Conservation (phyloP, 2,113 vertebrate genomes). For the Microcebus murinus region DNA sequence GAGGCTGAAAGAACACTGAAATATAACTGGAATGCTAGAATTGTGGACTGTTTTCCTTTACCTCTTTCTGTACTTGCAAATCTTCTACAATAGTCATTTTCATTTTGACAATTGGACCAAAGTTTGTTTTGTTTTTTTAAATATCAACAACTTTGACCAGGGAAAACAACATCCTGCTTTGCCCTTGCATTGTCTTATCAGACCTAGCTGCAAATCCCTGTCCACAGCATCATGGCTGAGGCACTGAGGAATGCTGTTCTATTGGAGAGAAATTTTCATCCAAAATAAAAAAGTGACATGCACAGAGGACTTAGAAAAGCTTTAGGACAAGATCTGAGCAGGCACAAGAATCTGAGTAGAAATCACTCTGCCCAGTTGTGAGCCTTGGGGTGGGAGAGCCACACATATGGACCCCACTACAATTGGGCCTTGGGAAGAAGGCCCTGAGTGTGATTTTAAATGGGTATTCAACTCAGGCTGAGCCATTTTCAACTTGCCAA, state of each 20-base stretch:
- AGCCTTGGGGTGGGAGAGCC: not conserved
- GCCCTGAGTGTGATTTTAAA: not conserved
- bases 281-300: not conserved
- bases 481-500: not conserved
- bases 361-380: not conserved
- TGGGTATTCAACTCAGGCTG: not conserved
- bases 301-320: not conserved
- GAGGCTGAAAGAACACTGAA: not conserved
- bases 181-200: not conserved
- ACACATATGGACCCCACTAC: not conserved
- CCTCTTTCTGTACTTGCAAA: not conserved
- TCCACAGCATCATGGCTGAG: fast-evolving
- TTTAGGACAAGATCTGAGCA: not conserved
- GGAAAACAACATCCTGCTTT: not conserved
- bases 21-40: not conserved
- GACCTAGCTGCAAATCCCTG: not conserved
- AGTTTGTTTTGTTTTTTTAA: not conserved
- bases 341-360: not conserved
- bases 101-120: not conserved
- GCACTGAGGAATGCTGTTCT: not conserved
- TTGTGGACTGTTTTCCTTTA: not conserved
- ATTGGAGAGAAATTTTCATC: not conserved
- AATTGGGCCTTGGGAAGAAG: not conserved
- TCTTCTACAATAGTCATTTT: not conserved
- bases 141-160: not conserved